Base-by-base conservation (phyloP, 2,888 invertebrate genomes). In the Tricholauxania praeusta region DNA sequence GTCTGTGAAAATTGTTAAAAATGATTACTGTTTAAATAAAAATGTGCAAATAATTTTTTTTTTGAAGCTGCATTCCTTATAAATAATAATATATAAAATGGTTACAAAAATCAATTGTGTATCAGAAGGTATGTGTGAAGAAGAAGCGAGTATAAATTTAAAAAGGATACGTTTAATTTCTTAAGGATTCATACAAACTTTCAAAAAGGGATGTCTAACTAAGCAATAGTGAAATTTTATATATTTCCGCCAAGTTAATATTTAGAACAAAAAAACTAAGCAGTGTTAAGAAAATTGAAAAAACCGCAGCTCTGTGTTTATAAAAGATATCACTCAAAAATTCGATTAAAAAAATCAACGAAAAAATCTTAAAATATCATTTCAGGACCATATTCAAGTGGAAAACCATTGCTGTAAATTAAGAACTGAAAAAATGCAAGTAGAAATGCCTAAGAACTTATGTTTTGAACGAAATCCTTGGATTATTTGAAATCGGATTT, bases 381-480 rank as follows among this genome's bases (percentile, higher is more conserved):
- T 28, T 28, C 28, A 28, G 28, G 10, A 39, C 39, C 39, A 39
- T 39, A 10, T 10, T 39, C 1, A 5, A 39, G 28, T 39, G 39
- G 10, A 39, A 10, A 39, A 39, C 39, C 10, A 28, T 39, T 39
- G 39, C 10, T 10, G 10, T 39, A 1, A 39, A 39, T 39, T 39
- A 8, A 39, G 8, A 39, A 39, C 39, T 10, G 39, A 6, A 39
- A 39, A 39, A 39, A 8, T 39, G 8, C 8, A 6, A 55, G 72
- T 32, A 28, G 48, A 53, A 57, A 76, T 76, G 74, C 19, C 72
- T 55, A 74, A 71, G 15, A 73, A 76, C 59, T 57, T 74, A 57
- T 22, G 22, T 73, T 28, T 51, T 66, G 55, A 73, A 60, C 67
- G 69, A 76, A 60, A 73, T 73, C 73, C 39, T 39, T 39, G 10